Base-by-base conservation (phyloP, 2,113 vertebrate species). In the Cottus gobio region DNA sequence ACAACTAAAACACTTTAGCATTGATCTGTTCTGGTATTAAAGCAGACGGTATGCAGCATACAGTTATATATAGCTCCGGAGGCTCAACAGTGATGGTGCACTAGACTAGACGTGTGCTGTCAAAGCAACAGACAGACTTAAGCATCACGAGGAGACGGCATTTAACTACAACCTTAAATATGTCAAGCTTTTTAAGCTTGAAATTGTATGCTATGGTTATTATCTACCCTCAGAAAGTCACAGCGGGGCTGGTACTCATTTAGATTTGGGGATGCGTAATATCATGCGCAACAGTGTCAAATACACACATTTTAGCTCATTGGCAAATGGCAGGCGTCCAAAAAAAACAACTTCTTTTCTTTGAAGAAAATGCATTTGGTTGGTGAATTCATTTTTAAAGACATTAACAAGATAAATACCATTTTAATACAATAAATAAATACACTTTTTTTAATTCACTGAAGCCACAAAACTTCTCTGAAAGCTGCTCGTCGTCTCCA, bases 11-110 rank as follows among this genome's bases (percentile, higher is more conserved):
- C 68, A 64, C 60, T 80, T 79, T 62, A 74, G 79, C 64, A 85
- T 88, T 66, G 82, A 90, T 90, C 34, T 69, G 65, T 61, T 86
- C 71, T 69, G 63, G 64, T 70, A 71, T 67, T 77, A 69, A 69
- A 80, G 62, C 62, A 84, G 42, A 82, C 15, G 2, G 37, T 79
- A 24, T 61, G 31, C 65, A 65, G 52, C 34, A 42, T 58, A 48
- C 24, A 52, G 20, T 58, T 78, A 81, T 58, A 73, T 66, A 79
- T 79, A 80, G 62, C 72, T 66, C 77, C 42, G 84, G 67, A 26
- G 71, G 77, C 57, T 82, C 69, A 63, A 16, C 28, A 20, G 60
- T 13, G 42, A 71, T 28, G 69, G n/a, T 74, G 72, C 63, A 67
- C 50, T 58, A n/a, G 31, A 57, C 36, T 39, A 56, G 63, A 83